phyloP scores from a whole-genome alignment of 2,888 invertebrate genomes.

The Melinopterus prodromus region DNA sequence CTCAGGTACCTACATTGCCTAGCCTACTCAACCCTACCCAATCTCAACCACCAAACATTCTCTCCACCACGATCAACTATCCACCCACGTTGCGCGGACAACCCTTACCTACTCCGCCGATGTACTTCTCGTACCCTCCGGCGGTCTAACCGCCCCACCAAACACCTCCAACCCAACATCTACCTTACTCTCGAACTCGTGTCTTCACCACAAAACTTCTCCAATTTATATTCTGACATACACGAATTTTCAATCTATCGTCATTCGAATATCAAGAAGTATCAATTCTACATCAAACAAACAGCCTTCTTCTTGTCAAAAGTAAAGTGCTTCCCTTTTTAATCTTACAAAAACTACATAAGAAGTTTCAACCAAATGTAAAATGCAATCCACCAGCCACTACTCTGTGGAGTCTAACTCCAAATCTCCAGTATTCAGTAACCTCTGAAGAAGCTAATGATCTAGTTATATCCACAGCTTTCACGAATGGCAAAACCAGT shows the following conservation, averaged over 20 bases:
- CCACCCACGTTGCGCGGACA: constrained; percentile 23
- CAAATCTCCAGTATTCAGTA: too few relatives aligned
- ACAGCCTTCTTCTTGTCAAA: too few relatives aligned
- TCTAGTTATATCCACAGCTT: too few relatives aligned
- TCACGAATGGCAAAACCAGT: too few relatives aligned
- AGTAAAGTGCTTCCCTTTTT: too few relatives aligned
- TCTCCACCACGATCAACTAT: constrained; percentile 36
- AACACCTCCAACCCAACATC: background rate
- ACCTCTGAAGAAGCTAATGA: too few relatives aligned
- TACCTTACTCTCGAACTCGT: background rate
- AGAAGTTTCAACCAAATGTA: too few relatives aligned
- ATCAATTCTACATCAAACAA: too few relatives aligned
- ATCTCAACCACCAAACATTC: constrained; percentile 23
- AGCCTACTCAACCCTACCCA: constrained; percentile 27
- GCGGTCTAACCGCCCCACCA: constrained; percentile 21
- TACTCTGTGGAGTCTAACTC: too few relatives aligned
- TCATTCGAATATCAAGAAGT: background rate
- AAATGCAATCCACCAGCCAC: too few relatives aligned
- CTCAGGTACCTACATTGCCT: constrained; percentile 65
- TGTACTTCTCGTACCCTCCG: constrained; percentile 6
- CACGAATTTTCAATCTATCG: background rate
- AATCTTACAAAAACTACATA: too few relatives aligned
- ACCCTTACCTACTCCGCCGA: constrained; percentile 9
- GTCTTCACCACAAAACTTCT: background rate
- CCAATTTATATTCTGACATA: background rate